Percentiles rank a stretch among this genome's conserved stretches.
Evolutionary conservation across 2,797 vertebrate genomes (phyloP).

Genomic region (Sebastes flavidus): DNA sequence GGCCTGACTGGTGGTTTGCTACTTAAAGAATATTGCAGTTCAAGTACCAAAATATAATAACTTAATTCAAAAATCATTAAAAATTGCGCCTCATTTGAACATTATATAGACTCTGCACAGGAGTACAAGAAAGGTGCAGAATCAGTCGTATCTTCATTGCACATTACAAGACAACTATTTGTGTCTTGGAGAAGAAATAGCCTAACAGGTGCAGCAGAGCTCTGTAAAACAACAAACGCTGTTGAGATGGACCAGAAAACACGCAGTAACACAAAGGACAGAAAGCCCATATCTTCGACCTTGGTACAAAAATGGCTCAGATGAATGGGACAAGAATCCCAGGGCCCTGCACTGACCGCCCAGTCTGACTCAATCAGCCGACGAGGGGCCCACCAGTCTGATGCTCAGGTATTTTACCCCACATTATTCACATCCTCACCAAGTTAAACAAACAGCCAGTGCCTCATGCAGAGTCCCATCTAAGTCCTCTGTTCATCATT

Average conservation of each 20-base stretch:
- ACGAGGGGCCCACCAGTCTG: conserved; percentile 47
- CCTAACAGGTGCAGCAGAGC: conserved; percentile 4
- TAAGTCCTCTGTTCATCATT: conserved; percentile 35
- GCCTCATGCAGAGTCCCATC: conserved; percentile 33
- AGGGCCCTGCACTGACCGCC: conserved; percentile 70
- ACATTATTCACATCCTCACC: conserved; percentile 61
- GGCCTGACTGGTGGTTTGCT: conserved; percentile 29
- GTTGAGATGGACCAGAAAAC: conserved; percentile 11
- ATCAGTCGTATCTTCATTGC: not conserved
- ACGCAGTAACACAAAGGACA: not conserved
- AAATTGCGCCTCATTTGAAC: not conserved
- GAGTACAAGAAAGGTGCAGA: not conserved
- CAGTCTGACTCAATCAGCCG: conserved; percentile 52
- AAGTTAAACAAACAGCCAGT: conserved; percentile 74
- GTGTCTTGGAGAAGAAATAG: conserved; percentile 17
- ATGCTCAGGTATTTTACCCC: conserved; percentile 74
- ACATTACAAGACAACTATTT: conserved; percentile 4
- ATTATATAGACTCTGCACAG: not conserved
- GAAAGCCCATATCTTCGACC: conserved; percentile 36
- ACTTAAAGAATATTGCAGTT: conserved; percentile 33
- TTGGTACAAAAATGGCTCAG: conserved; percentile 58
- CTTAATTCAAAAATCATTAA: not conserved
- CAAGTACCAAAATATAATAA: conserved; percentile 14
- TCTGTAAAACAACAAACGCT: conserved; percentile 1
- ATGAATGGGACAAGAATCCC: conserved; percentile 76